phyloP scores from a whole-genome alignment of 1,140 invertebrate genomes.

The Pachyrhynchus sulphureomaculatus region DNA sequence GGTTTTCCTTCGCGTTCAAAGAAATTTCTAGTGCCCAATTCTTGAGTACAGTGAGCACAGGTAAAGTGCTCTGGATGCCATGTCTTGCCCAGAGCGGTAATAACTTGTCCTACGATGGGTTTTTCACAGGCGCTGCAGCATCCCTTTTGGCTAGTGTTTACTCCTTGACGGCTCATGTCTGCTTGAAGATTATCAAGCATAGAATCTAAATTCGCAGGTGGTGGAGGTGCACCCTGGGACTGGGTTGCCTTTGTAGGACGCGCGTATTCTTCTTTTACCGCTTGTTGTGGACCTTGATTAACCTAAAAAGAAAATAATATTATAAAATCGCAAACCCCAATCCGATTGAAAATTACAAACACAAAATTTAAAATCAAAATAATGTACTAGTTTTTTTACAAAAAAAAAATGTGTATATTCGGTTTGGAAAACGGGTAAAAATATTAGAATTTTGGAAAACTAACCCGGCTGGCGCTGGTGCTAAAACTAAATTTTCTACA shows the following conservation, averaged over 20 bases:
- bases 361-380: neutral
- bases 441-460: conserved; percentile 3
- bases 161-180: conserved; percentile 96
- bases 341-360: neutral
- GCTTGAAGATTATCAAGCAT: conserved; percentile 91
- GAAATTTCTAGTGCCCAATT: conserved; percentile 96
- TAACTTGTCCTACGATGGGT: conserved; percentile 92
- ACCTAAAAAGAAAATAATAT: conserved; percentile 30
- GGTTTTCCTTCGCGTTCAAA: conserved; percentile 95
- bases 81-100: conserved; percentile 96
- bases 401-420: no score
- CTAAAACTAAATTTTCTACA: conserved; percentile 17
- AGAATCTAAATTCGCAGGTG: conserved; percentile 70
- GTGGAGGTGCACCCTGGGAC: conserved; percentile 49
- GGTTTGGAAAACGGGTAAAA: neutral
- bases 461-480: conserved; percentile 3
- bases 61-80: conserved; percentile 99
- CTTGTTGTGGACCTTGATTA: conserved; percentile 40
- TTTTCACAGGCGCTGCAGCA: conserved; percentile 98
- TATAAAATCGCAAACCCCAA: no score
- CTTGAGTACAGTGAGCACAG: conserved; percentile 94
- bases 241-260: conserved; percentile 63
- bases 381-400: neutral
- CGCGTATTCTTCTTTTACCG: conserved; percentile 66
- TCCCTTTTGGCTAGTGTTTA: conserved; percentile 96